Conservation (phyloP, 2,888 invertebrate species). For the Drosophila demipolita region DNA sequence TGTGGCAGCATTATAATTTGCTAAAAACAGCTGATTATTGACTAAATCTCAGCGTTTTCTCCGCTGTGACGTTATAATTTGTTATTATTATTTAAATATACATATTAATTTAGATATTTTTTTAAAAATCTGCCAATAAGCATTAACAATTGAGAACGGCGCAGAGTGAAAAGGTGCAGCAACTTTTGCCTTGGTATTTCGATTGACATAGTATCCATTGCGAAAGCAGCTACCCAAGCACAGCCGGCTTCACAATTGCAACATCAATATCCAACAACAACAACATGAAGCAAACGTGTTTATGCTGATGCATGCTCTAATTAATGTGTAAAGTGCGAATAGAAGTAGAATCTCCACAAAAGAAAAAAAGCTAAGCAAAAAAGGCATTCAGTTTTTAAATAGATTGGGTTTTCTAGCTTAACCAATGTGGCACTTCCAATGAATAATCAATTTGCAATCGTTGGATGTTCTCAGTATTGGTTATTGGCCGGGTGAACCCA, state of each 20-base stretch:
- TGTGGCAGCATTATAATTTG: slow-evolving; percentile 19
- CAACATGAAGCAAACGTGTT: slow-evolving; percentile 43
- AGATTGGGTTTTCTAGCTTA: slow-evolving; percentile 82
- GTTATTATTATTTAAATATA: slow-evolving; percentile 7
- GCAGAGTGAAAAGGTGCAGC: slow-evolving; percentile 41
- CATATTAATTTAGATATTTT: slow-evolving; percentile 3
- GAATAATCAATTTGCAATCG: slow-evolving; percentile 81
- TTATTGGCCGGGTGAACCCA: slow-evolving; percentile 83
- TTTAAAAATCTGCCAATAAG: slow-evolving; percentile 1
- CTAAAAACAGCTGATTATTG: slow-evolving; percentile 35
- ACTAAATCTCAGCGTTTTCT: slow-evolving; percentile 26
- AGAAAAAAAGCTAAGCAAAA: slow-evolving; percentile 9
- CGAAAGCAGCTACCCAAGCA: slow-evolving; percentile 74
- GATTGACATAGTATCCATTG: slow-evolving; percentile 82
- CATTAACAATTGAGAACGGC: slow-evolving; percentile 10
- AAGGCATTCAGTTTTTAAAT: slow-evolving; percentile 4
- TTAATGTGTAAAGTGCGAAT: slow-evolving; percentile 54
- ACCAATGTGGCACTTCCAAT: slow-evolving; percentile 86
- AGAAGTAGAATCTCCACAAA: slow-evolving; percentile 3
- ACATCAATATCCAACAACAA: slow-evolving; percentile 29
- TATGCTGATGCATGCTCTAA: slow-evolving; percentile 52
- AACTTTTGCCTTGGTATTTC: slow-evolving; percentile 84
- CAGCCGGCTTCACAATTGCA: slow-evolving; percentile 43
- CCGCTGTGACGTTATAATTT: slow-evolving; percentile 2
- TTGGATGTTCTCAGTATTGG: slow-evolving; percentile 86